Evolutionary conservation across 92 coral and sea anemone species (phyloP), one percentile per base, ranked within the genome.

Genomic region (Heteractis magnifica): DNA sequence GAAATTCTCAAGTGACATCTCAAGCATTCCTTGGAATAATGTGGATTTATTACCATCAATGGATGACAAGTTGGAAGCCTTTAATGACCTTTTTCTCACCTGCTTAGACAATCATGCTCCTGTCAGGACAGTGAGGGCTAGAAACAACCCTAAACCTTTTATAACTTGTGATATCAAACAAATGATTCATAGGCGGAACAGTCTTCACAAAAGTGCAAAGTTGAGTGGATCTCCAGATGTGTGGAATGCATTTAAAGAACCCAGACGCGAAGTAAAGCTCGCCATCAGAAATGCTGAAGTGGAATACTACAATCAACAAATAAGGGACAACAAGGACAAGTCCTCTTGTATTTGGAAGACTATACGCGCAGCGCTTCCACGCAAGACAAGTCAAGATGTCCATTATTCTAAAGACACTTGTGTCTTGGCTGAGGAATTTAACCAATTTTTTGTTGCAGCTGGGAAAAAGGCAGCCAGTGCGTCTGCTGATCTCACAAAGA

Each of bases 1-100:
- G 14, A 9, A 71, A 4, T 82, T 82, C 64, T 20, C 79, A 13
- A 13, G 4, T 9, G 70, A 82, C 20, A 82, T 82, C 10, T 50
- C 86, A 21, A 48, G 56, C 20, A 62, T 82, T 21, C n/a, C 65
- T 5, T 59, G 65, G 65, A 59, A 34, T 34, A 34, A 0, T 34
- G 44, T 34, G 44, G 44, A 34, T 34, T 34, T 34, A 34, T 34
- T 34, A 34, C 44, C 44, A 34, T 34, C 44, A 34, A 34, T 34
- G 44, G 44, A 34, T 34, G 44, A 34, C 44, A 34, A 34, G 44
- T 34, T 34, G 44, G 44, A 34, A 34, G 44, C 0, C 44, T 34
- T 34, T 34, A 34, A 34, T 34, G 44, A 34, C 44, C 1, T 34
- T 34, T 34, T 34, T 34, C 44, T 34, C 44, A 34, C 44, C 44